Evolutionary conservation across 2,888 invertebrate genomes (phyloP).

Genomic region (Gryllus longicercus): DNA sequence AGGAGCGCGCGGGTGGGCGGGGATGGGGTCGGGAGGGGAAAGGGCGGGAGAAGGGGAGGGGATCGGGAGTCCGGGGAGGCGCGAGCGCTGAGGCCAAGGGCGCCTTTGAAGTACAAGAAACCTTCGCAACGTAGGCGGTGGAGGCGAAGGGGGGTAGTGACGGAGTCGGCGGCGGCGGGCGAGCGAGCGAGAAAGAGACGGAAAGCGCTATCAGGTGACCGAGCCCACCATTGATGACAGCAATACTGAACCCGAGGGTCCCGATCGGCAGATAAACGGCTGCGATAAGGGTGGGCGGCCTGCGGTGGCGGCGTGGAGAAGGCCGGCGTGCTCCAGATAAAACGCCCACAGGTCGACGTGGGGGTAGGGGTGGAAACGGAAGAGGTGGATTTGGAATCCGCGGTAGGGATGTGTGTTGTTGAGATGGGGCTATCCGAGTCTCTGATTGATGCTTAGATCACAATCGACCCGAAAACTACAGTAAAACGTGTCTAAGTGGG

Average conservation of each 20-base stretch:
- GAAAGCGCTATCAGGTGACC: neutral
- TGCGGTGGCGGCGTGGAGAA: neutral
- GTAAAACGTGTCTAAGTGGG: too few species aligned
- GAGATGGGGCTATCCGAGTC: too few species aligned
- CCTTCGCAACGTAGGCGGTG: too few species aligned
- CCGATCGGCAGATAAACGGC: constrained; percentile 1
- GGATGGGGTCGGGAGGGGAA: neutral
- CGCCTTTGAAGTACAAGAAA: too few species aligned
- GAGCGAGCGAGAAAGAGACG: neutral
- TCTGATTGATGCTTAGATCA: too few species aligned
- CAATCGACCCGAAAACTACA: too few species aligned
- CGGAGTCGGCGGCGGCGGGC: neutral
- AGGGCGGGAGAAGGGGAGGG: neutral
- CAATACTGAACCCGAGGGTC: constrained; percentile 17
- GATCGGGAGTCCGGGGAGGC: neutral
- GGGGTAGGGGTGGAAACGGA: neutral
- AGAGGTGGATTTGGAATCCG: too few species aligned
- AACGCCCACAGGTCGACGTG: neutral
- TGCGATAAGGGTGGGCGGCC: neutral
- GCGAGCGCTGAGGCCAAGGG: too few species aligned
- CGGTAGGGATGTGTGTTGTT: too few species aligned
- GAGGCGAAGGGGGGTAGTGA: too few species aligned
- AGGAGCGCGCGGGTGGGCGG: neutral
- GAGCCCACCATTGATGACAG: constrained; percentile 7
- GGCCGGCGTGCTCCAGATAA: too few species aligned